Conservation (phyloP, 2,113 vertebrate species). For the Pelusios castaneus region DNA sequence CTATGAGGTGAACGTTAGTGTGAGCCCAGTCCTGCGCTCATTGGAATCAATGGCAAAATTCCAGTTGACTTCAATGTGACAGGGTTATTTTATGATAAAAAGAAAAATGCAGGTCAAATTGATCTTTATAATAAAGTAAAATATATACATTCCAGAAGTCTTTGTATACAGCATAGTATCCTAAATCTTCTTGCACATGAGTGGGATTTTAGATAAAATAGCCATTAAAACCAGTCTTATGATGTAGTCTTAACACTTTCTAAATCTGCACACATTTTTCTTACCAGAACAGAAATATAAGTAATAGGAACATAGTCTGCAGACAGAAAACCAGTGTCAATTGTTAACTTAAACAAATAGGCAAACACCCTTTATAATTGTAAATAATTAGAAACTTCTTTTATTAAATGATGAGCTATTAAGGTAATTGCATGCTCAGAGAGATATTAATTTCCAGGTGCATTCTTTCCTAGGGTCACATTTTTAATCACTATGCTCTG, state of each 20-base stretch:
- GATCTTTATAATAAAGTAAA: not conserved
- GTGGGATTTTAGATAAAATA: not conserved
- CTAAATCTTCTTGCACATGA: not conserved
- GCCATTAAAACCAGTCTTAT: not conserved
- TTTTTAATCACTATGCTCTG: not conserved
- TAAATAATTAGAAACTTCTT: not conserved
- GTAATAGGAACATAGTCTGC: slow-evolving; percentile 21
- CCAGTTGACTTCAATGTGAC: not conserved
- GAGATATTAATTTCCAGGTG: slow-evolving; percentile 37
- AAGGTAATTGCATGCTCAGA: slow-evolving; percentile 6
- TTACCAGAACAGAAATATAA: slow-evolving; percentile 28
- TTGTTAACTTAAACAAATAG: slow-evolving; percentile 34
- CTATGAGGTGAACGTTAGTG: not conserved
- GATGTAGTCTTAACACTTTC: not conserved
- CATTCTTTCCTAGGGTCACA: slow-evolving; percentile 38
- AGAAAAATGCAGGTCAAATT: not conserved
- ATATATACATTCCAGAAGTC: not conserved
- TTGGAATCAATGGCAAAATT: not conserved
- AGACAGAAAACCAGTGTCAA: slow-evolving; percentile 34
- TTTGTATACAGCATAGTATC: not conserved
- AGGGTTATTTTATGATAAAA: not conserved
- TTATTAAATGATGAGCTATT: not conserved
- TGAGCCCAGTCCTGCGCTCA: not conserved
- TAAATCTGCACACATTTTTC: slow-evolving; percentile 39
- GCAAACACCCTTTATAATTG: not conserved